A percentile compares a stretch with the other conserved stretches of the same genome.
phyloP scores from a whole-genome alignment of 2,113 vertebrate species.

The Neopipo cinnamomea region DNA sequence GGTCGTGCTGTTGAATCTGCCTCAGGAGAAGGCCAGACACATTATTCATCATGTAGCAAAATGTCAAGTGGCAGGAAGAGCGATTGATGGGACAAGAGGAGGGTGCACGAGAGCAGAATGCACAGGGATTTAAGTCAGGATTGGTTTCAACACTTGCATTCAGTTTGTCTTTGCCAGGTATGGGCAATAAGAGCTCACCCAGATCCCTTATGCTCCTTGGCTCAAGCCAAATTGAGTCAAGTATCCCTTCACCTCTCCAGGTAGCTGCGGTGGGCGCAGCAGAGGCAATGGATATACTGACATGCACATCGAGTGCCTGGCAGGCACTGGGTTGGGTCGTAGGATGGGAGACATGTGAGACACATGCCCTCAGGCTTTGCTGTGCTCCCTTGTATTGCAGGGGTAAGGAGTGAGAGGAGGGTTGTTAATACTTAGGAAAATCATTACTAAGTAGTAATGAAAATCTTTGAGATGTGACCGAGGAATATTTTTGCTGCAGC shows the following conservation, averaged over 20 bases:
- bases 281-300: neutral
- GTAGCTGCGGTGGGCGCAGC: rapidly evolving
- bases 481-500: neutral
- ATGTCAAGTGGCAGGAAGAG: neutral
- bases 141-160: neutral
- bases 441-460: neutral
- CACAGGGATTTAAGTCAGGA: neutral
- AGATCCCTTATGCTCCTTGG: neutral
- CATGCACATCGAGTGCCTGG: rapidly evolving
- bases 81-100: neutral
- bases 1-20: neutral
- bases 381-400: neutral
- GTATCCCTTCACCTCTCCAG: too few relatives aligned
- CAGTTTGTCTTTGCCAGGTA: neutral
- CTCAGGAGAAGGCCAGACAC: neutral
- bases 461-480: neutral
- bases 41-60: neutral
- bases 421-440: neutral
- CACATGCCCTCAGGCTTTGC: neutral
- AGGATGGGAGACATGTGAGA: rapidly evolving
- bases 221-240: neutral
- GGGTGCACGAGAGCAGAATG: neutral
- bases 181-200: neutral
- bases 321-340: rapidly evolving
- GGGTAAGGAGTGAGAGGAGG: neutral